Evolutionary conservation across 1,140 invertebrate genomes (phyloP), one percentile per base, ranked within the genome.

Genomic region (Linepithema humile): DNA sequence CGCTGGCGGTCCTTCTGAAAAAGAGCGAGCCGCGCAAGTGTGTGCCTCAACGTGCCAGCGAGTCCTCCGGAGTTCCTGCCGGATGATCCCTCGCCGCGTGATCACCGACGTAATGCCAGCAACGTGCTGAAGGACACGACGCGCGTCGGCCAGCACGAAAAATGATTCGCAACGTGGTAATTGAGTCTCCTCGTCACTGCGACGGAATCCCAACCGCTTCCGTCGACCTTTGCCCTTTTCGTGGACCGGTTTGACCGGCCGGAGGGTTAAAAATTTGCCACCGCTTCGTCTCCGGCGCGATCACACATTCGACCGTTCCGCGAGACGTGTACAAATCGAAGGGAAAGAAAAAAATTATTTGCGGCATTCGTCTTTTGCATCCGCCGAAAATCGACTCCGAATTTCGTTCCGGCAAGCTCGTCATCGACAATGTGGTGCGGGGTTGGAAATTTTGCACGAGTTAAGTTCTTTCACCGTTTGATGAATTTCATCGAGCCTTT

Each of bases 121-220:
- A 74, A 82, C 55, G 78, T 74, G 78, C 55, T 43, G 69, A 82
- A 32, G 64, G 20, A 60, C 40, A 50, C 50, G 69, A n/a, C 53
- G 15, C 53, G 29, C 40, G 55, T 32, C 35, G 55, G 53, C 43
- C 53, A 59, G n/a, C 69, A 75, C 45, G 35, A 40, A 64, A 83
- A 83, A 83, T 83, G 45, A 77, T 75, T 75, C 72, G n/a, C 23
- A 62, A 12, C 55, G 35, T 75, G 57, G 82, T 83, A 83, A 83
- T 10, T 26, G n/a, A 82, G 15, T 35, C 12, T 40, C 40, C 12
- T 53, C 26, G 32, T 20, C 35, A 45, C 32, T 20, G n/a, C 23
- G 2, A n/a, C 7, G 32, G 9, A 4, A 29, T 29, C 9, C 20
- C 32, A 6, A 4, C n/a, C 7, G 26, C 1, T 3, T 20, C 12